Conservation (phyloP, 2,797 vertebrate species). For the Bovichtus variegatus region DNA sequence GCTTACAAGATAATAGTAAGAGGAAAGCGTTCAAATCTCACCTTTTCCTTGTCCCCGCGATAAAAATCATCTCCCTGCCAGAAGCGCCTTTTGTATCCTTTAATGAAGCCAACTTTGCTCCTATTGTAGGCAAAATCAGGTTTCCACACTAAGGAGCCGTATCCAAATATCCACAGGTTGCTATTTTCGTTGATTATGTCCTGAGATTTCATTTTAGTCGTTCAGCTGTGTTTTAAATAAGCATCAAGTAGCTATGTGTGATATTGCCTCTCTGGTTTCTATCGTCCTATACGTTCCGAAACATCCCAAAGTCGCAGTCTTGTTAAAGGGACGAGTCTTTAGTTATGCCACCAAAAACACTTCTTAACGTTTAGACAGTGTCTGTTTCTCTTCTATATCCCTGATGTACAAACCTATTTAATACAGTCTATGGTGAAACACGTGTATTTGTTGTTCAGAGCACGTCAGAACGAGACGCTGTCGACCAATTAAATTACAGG, state of each 20-base stretch:
- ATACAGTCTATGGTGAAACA: slow-evolving; percentile 14
- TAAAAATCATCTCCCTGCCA: slow-evolving; percentile 97
- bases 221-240: slow-evolving; percentile 28
- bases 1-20: not conserved
- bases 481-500: slow-evolving; percentile 68
- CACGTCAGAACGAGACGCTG: not conserved
- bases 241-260: slow-evolving; percentile 53
- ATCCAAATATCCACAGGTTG: slow-evolving; percentile 93
- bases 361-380: not conserved
- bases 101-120: slow-evolving; percentile 90
- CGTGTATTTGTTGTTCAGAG: slow-evolving; percentile 73
- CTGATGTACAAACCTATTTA: not conserved
- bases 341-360: not conserved
- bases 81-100: slow-evolving; percentile 94
- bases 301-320: not conserved
- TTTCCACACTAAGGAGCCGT: slow-evolving; percentile 96
- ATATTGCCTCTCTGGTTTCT: slow-evolving; percentile 21
- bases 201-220: slow-evolving; percentile 71
- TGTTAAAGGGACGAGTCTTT: not conserved
- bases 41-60: slow-evolving; percentile 91
- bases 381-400: not conserved
- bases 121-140: slow-evolving; percentile 91
- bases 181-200: slow-evolving; percentile 70
- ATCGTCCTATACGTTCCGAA: slow-evolving; percentile 15
- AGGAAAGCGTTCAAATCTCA: slow-evolving; percentile 67